Base-by-base conservation (phyloP, 2,797 vertebrate species). In the Argyrosomus regius region DNA sequence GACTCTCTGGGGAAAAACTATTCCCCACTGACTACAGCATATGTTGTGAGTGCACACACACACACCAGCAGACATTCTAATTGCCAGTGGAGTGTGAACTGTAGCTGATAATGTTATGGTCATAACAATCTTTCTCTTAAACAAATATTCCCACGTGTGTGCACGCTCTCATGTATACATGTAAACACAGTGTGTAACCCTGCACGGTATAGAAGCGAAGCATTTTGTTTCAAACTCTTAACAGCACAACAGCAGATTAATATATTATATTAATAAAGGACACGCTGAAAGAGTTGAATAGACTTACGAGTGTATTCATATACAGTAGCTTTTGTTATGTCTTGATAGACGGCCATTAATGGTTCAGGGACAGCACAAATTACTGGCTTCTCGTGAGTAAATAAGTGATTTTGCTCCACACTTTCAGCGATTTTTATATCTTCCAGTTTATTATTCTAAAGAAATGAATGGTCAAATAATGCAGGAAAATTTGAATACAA, bases 21-120 rank as follows among this genome's bases (percentile, higher is more conserved):
- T 88, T 90, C 88, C 90, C 92, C 60, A 79, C 65, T 70, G 90
- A 77, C 87, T 88, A 71, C 63, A 53, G 83, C 91, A 88, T 89
- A 89, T 88, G 90, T 84, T 89, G 77, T 53, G 61, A 70, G 67
- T 31, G 53, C 63, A 48, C 26, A 53, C 41, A 24, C 5, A 41
- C 80, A 78, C 77, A 67, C 56, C 59, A 52, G 72, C 46, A 70
- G 68, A 53, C 54, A 17, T 91, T 95, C 92, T 96, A 96, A 97
- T 96, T 95, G 96, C 96, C 91, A 91, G 94, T 94, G 95, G 94
- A 96, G 94, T 93, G 93, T 95, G 95, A 96, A 96, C 94, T 93
- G 94, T 92, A 94, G 94, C 95, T 95, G 95, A 95, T 95, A 94
- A 95, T 96, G 93, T 92, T 92, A 91, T 90, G 95, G 94, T 95